Percentiles rank a stretch among this genome's conserved stretches.
Evolutionary conservation across 2,797 vertebrate genomes (phyloP).

Genomic region (Galago senegalensis): DNA sequence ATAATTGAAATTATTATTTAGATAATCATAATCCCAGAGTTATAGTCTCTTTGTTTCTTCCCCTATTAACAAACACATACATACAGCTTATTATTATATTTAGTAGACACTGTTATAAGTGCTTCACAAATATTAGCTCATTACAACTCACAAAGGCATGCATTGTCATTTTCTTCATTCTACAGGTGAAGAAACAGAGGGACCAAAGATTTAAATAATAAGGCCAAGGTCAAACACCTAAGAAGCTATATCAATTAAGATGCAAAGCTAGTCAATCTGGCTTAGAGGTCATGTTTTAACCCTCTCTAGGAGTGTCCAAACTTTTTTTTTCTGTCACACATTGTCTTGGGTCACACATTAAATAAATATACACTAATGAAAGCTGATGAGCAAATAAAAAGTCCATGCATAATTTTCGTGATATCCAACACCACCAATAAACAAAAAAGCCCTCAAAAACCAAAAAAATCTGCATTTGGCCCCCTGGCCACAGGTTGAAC

Average conservation of each 20-base stretch:
- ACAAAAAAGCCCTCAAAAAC: no score
- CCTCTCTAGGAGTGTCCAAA: background rate
- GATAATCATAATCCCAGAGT: background rate
- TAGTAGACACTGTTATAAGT: constrained; percentile 42
- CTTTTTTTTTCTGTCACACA: no score
- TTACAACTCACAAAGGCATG: background rate
- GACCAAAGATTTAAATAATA: background rate
- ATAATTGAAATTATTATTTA: constrained; percentile 59
- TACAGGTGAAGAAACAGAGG: background rate
- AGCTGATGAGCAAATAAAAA: no score
- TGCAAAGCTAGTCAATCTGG: background rate
- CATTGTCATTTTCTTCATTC: background rate
- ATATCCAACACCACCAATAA: no score
- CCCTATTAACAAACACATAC: background rate
- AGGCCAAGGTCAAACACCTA: background rate
- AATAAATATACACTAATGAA: no score
- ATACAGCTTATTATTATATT: background rate
- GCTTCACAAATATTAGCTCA: background rate
- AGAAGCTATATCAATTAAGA: background rate
- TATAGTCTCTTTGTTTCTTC: background rate
- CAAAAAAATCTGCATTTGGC: no score
- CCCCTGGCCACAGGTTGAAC: no score
- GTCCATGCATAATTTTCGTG: no score
- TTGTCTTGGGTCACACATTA: no score
- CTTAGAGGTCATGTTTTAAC: background rate